Evolutionary conservation across 2,113 vertebrate genomes (phyloP).

Genomic region (cat (Felis catus)): DNA sequence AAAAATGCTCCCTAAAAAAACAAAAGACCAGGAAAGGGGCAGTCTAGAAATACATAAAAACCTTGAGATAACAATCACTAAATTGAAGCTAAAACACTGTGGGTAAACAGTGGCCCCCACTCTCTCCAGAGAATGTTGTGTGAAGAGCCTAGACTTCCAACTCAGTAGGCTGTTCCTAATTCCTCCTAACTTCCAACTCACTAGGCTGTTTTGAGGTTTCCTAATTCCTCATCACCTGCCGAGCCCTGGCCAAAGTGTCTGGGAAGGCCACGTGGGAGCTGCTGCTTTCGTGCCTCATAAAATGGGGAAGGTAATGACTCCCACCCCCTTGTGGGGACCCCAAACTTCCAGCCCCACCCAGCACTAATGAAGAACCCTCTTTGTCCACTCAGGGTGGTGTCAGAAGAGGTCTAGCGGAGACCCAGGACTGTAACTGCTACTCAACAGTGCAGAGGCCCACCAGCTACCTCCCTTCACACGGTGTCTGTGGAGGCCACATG

Average conservation of each 20-base stretch:
- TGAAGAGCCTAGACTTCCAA: not conserved
- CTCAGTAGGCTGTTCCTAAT: not conserved
- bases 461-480: not conserved
- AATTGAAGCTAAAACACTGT: not conserved
- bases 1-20: not conserved
- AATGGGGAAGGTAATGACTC: not conserved
- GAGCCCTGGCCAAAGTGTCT: not conserved
- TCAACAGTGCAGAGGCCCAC: not conserved
- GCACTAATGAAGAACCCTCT: not conserved
- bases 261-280: not conserved
- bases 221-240: not conserved
- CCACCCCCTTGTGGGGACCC: not conserved
- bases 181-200: not conserved
- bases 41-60: not conserved
- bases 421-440: not conserved
- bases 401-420: not conserved
- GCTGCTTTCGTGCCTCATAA: not conserved
- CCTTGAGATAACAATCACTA: not conserved
- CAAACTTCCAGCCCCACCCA: not conserved
- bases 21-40: not conserved
- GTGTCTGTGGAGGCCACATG: not conserved
- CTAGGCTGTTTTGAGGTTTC: not conserved
- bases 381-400: not conserved
- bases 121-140: not conserved
- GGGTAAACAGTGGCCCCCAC: not conserved